Conservation (phyloP, 2,888 invertebrate species). For the Caenorhabditis sulstoni region DNA sequence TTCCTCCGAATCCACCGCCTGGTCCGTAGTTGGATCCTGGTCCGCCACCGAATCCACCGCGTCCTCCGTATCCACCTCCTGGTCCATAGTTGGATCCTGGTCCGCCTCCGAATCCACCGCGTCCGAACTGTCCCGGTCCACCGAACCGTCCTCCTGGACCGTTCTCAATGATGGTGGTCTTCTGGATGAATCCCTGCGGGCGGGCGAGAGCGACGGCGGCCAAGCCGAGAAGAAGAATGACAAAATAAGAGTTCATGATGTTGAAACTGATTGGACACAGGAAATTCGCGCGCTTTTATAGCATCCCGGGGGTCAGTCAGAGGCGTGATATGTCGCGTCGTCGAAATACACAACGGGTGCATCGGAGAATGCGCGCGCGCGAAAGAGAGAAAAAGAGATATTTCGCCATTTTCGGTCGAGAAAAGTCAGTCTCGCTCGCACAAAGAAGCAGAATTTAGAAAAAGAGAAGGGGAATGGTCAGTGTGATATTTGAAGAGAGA, state of each 20-base stretch:
- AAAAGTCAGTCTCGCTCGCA: conserved; percentile 31
- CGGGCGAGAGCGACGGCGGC: conserved; percentile 26
- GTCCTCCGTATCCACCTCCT: conserved; percentile 14
- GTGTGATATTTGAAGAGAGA: conserved; percentile 37
- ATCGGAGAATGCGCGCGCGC: conserved; percentile 1
- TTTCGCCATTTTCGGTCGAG: conserved; percentile 34
- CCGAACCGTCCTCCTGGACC: conserved; percentile 34
- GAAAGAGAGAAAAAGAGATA: conserved; percentile 25
- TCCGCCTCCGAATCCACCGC: conserved; percentile 45
- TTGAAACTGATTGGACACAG: conserved; percentile 36
- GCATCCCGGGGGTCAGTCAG: conserved; percentile 17
- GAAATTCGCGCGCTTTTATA: conserved; percentile 35
- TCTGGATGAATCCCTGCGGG: conserved; percentile 41
- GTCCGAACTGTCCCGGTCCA: conserved; percentile 52
- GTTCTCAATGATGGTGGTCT: conserved; percentile 53
- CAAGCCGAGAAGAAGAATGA: conserved; percentile 40
- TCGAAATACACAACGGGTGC: conserved; percentile 42
- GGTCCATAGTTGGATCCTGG: conserved; percentile 48
- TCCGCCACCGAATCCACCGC: conserved; percentile 25
- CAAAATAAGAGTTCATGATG: conserved; percentile 46
- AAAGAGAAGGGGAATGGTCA: conserved; percentile 9
- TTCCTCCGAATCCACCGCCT: conserved; percentile 20
- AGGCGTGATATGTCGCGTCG: conserved; percentile 44
- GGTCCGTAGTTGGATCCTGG: conserved; percentile 31
- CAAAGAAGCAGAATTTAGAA: conserved; percentile 8